These are phyloP conservation scores for Tillus elongatus DNA, from an alignment of 2,888 invertebrate species.

Conservation along the genomic window DNA sequence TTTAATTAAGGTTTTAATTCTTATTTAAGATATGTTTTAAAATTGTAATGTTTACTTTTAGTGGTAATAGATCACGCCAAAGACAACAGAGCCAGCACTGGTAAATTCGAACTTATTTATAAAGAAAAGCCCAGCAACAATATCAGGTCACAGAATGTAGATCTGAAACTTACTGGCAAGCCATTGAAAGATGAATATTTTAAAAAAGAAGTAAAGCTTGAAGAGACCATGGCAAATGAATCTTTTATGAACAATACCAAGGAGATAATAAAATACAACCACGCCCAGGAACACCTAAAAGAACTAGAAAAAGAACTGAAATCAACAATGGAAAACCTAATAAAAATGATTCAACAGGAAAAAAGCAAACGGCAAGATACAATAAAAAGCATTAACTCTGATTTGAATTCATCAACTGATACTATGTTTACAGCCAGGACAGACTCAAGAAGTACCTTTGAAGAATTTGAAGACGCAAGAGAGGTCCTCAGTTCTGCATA, in stretches of 20 bases:
- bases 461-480: not conserved
- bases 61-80: slow-evolving; percentile 45
- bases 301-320: slow-evolving; percentile 27
- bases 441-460: not conserved
- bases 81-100: slow-evolving; percentile 45
- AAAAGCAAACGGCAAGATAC: slow-evolving; percentile 15
- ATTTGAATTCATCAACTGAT: not conserved
- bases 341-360: slow-evolving; percentile 24
- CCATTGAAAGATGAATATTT: not conserved
- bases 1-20: too few relatives aligned
- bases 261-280: slow-evolving; percentile 17
- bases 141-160: slow-evolving; percentile 6
- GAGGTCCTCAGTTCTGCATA: not conserved
- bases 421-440: not conserved
- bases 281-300: slow-evolving; percentile 22
- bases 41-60: too few relatives aligned
- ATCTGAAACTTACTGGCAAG: not conserved
- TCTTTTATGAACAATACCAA: not conserved
- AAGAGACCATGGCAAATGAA: too few relatives aligned
- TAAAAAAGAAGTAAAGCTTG: not conserved
- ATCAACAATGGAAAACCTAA: slow-evolving; percentile 23
- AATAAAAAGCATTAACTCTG: not conserved
- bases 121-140: slow-evolving; percentile 19
- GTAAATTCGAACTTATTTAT: slow-evolving; percentile 47
- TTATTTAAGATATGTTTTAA: too few relatives aligned